Evolutionary conservation across 2,888 invertebrate species (phyloP), one percentile per base, ranked within the genome.

Genomic region (Danaus chrysippus): DNA sequence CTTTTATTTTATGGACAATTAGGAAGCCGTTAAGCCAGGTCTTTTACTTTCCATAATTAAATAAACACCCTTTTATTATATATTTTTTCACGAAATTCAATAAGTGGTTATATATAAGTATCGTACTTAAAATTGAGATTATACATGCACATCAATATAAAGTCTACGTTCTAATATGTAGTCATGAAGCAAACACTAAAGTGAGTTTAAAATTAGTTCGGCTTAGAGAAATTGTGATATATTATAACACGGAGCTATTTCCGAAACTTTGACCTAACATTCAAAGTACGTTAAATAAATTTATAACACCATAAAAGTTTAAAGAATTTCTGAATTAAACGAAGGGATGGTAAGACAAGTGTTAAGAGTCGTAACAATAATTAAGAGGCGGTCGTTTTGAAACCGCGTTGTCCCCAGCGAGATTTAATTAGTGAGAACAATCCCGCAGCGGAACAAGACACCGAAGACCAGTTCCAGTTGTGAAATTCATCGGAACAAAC

Each of bases 371-470:
- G 82, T 84, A 83, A 86, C 87, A 87, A 89, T 89, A 90, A 89
- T 89, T 88, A 90, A 89, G 89, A 90, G 87, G 86, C 84, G 83
- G 88, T 84, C 88, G 86, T 85, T 85, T 83, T 82, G 83, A 81
- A 85, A 87, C 87, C 87, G 84, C 86, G 83, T 77, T 82, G 83
- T 84, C 80, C 82, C 75, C 81, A 82, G 81, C 82, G 83, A 85
- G 88, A 90, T 91, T 90, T 90, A 91, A 91, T 91, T 90, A 91
- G 86, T 82, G 87, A 81, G 83, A 76, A 83, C 83, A 83, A 84
- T 83, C 76, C 79, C 71, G 59, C 60, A 62, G 68, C 58, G 60
- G 60, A 59, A 49, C 63, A 60, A 46, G 62, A 59, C 54, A 58
- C 62, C 62, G 58, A 63, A 62, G 60, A 61, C 49, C 63, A 55